These are phyloP conservation scores for Helicoverpa zea DNA, from an alignment of 1,140 invertebrate species.

Conservation along the genomic window DNA sequence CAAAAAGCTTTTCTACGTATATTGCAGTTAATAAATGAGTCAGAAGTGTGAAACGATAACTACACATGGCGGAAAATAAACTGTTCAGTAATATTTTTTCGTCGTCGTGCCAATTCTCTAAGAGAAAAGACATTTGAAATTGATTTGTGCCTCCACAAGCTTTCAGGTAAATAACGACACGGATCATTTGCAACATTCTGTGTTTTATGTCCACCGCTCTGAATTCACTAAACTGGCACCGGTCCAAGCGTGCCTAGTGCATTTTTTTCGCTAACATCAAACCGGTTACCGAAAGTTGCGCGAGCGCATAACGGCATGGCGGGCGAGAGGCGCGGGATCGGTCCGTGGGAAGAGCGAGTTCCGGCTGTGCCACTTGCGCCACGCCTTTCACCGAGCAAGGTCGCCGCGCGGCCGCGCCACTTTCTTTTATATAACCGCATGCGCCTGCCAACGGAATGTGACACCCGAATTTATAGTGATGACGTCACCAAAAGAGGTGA, in stretches of 20 bases:
- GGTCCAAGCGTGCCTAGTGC: conserved; percentile 67
- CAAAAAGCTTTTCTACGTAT: too few species aligned
- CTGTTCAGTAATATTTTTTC: not conserved
- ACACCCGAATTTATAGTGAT: conserved; percentile 81
- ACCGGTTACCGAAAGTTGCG: conserved; percentile 82
- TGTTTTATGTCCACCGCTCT: conserved; percentile 62
- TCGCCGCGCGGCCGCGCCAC: conserved; percentile 82
- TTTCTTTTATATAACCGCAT: conserved; percentile 84
- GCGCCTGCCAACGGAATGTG: conserved; percentile 72
- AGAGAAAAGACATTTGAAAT: not conserved
- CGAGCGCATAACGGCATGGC: conserved; percentile 76
- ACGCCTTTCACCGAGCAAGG: conserved; percentile 85
- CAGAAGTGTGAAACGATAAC: not conserved
- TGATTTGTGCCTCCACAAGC: not conserved
- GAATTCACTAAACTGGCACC: conserved; percentile 61
- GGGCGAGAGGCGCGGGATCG: conserved; percentile 74
- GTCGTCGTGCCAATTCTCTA: not conserved
- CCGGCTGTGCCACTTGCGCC: conserved; percentile 83
- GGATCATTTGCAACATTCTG: conserved; percentile 53
- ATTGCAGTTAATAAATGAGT: not conserved
- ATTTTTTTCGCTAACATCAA: conserved; percentile 73
- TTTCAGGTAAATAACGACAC: conserved; percentile 28
- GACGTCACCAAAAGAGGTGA: conserved; percentile 77
- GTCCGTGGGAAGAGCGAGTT: conserved; percentile 82
- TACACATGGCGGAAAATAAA: not conserved